A percentile compares a stretch with the other conserved stretches of the same genome.
Evolutionary conservation across 2,888 invertebrate genomes (phyloP).

Genomic region (Arge pagana): DNA sequence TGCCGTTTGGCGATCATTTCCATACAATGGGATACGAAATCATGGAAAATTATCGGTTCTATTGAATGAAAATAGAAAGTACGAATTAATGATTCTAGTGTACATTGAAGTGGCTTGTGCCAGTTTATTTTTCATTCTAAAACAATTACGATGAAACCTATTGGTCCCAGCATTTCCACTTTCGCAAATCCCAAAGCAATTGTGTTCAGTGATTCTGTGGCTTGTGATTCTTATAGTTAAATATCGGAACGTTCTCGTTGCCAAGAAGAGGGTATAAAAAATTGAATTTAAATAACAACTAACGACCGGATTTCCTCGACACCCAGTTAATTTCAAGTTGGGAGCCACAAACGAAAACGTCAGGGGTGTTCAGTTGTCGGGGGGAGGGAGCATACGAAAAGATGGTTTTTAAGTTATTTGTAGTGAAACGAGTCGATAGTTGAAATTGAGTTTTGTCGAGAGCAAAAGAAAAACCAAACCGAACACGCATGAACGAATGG

Average conservation of each 20-base stretch:
- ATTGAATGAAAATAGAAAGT: not conserved
- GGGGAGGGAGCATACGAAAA: no score
- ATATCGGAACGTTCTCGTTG: conserved; percentile 2
- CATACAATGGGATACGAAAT: not conserved
- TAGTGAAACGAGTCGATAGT: conserved; percentile 16
- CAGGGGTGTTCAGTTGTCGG: conserved; percentile 5
- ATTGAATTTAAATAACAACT: no score
- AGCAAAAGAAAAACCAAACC: no score
- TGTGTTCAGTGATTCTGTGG: conserved; percentile 20
- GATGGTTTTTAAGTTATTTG: not conserved
- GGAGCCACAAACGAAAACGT: not conserved
- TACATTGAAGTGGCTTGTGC: conserved; percentile 18
- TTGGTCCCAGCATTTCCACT: conserved; percentile 2
- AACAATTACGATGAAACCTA: conserved; percentile 1
- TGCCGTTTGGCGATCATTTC: conserved; percentile 4
- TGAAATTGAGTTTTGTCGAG: no score
- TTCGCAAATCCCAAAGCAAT: conserved; percentile 4
- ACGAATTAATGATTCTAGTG: conserved; percentile 13
- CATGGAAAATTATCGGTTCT: no score
- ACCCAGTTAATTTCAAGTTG: conserved; percentile 14
- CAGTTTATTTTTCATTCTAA: conserved; percentile 12
- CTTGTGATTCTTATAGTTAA: conserved; percentile 10
- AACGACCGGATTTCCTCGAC: no score
- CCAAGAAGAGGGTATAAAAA: conserved; percentile 9
- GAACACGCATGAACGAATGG: not conserved